Conservation (phyloP, 2,888 invertebrate genomes). For the Augiades crinisus region DNA sequence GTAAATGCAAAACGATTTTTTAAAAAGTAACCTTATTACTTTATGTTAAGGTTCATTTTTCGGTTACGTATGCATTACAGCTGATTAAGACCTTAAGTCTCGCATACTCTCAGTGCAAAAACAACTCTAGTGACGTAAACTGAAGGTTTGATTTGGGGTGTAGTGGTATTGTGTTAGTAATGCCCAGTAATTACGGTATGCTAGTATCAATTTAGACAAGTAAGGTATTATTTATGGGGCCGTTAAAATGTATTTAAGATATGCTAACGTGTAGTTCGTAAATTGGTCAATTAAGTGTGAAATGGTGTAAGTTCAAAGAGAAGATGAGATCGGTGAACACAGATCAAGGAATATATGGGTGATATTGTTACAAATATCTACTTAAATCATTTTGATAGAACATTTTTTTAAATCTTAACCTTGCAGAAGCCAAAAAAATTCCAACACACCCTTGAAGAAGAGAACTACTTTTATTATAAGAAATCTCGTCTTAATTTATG, state of each 20-base stretch:
- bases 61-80: background rate
- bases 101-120: background rate
- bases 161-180: constrained; percentile 17
- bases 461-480: too few relatives aligned
- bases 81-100: background rate
- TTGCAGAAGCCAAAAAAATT: too few relatives aligned
- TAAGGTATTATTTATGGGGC: constrained; percentile 37
- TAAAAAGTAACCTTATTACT: constrained; percentile 17
- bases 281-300: constrained; percentile 10
- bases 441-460: too few relatives aligned
- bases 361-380: too few relatives aligned
- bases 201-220: constrained; percentile 42
- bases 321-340: background rate
- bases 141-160: background rate
- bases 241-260: constrained; percentile 17
- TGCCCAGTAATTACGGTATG: constrained; percentile 41
- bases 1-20: constrained; percentile 11
- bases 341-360: background rate
- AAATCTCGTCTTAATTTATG: too few relatives aligned
- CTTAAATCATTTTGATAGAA: too few relatives aligned
- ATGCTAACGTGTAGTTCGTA: constrained; percentile 20
- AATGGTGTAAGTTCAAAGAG: constrained; percentile 5
- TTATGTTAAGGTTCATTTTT: background rate
- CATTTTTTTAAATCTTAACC: too few relatives aligned
- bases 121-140: background rate